These are phyloP conservation scores for Drymonia ruficornis DNA, from an alignment of 2,888 invertebrate species.

Conservation along the genomic window DNA sequence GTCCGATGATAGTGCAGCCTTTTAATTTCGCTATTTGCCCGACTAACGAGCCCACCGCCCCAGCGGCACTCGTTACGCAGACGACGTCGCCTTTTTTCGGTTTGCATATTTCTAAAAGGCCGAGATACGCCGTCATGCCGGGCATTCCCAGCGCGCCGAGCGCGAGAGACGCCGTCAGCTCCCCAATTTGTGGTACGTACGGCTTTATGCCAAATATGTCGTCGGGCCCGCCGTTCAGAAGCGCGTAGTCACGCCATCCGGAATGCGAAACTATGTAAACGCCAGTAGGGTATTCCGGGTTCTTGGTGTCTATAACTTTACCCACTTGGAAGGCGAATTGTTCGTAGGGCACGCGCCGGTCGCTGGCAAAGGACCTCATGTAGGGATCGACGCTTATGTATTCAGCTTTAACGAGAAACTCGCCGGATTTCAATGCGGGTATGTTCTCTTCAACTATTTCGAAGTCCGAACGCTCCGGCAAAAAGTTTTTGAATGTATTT, in stretches of 20 bases:
- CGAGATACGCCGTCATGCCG: conserved; percentile 65
- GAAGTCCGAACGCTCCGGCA: conserved; percentile 65
- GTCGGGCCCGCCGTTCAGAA: conserved; percentile 42
- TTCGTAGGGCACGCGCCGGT: conserved; percentile 42
- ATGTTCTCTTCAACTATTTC: conserved; percentile 65
- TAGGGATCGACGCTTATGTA: conserved; percentile 88
- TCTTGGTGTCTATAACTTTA: conserved; percentile 86
- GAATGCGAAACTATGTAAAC: conserved; percentile 82
- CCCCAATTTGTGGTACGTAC: conserved; percentile 75
- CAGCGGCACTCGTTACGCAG: conserved; percentile 88
- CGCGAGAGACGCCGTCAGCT: conserved; percentile 75
- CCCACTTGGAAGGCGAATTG: conserved; percentile 57
- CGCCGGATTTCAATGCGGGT: conserved; percentile 63
- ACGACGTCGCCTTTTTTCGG: conserved; percentile 87
- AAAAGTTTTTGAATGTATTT: conserved; percentile 53
- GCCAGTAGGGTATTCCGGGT: conserved; percentile 84
- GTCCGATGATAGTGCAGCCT: conserved; percentile 60
- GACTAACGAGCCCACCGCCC: conserved; percentile 88
- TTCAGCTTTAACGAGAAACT: conserved; percentile 85
- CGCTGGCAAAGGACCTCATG: conserved; percentile 76
- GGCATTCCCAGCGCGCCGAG: conserved; percentile 87
- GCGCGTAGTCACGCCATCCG: conserved; percentile 86
- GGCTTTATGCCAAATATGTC: conserved; percentile 46
- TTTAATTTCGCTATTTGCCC: conserved; percentile 85
- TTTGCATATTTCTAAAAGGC: conserved; percentile 82